These are phyloP conservation scores for Siderastrea siderea DNA, from an alignment of 92 coral and sea anemone genomes.

Conservation along the genomic window DNA sequence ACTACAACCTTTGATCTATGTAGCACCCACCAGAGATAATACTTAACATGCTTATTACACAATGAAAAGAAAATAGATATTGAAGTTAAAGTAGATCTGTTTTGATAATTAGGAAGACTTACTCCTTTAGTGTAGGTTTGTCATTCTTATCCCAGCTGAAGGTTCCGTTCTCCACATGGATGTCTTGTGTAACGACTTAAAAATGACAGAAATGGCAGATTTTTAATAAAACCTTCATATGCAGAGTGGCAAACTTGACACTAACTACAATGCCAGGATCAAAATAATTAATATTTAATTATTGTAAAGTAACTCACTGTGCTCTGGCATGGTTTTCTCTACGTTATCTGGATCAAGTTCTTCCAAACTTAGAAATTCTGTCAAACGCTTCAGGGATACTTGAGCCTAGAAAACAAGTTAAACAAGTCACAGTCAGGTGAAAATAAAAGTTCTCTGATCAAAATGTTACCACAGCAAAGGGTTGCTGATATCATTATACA, in stretches of 20 bases:
- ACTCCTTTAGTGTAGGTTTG: slow-evolving; percentile 76
- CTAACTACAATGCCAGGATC: background rate
- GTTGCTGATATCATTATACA: too few species aligned
- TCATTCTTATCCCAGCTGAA: slow-evolving; percentile 85
- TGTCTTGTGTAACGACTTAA: slow-evolving; percentile 73
- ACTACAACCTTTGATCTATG: too few species aligned
- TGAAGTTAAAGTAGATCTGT: background rate
- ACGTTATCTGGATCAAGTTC: slow-evolving; percentile 85
- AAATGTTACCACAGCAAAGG: background rate
- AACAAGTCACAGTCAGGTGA: background rate
- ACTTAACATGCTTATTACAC: too few species aligned
- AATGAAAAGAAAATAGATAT: background rate
- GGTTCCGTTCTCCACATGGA: slow-evolving; percentile 82
- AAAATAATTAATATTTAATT: background rate
- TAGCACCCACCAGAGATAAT: too few species aligned
- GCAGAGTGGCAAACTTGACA: background rate
- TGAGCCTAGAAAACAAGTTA: slow-evolving; percentile 61
- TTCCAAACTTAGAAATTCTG: slow-evolving; percentile 80
- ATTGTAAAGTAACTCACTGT: slow-evolving; percentile 57
- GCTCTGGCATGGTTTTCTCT: slow-evolving; percentile 66
- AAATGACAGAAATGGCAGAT: background rate
- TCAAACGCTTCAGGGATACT: slow-evolving; percentile 82
- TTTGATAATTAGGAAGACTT: slow-evolving; percentile 11
- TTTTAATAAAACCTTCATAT: background rate
- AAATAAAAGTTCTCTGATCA: background rate